phyloP scores from a whole-genome alignment of 35 echinoderm and acorn worm genomes.

The Holothuria glaberrima region DNA sequence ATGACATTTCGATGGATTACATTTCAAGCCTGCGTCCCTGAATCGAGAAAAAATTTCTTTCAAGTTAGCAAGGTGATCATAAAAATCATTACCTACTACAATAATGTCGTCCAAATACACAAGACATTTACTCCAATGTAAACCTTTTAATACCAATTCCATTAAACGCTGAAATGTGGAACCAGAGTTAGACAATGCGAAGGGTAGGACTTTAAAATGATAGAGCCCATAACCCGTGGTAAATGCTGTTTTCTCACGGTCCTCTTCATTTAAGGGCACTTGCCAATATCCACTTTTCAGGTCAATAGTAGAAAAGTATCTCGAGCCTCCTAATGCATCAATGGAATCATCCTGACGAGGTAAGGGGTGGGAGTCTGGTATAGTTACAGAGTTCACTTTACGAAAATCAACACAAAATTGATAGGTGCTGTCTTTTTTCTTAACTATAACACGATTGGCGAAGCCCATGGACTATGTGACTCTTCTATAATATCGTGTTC shows the following conservation, averaged over 20 bases:
- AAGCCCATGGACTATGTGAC: slow-evolving; percentile 40
- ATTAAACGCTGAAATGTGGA: slow-evolving; percentile 65
- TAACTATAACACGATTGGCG: slow-evolving; percentile 41
- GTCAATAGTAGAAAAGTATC: slow-evolving; percentile 59
- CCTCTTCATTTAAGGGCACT: slow-evolving; percentile 6
- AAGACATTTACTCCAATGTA: slow-evolving; percentile 51
- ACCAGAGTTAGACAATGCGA: slow-evolving; percentile 34
- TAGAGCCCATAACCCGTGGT: slow-evolving; percentile 43
- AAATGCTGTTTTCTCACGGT: slow-evolving; percentile 69
- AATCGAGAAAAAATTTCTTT: slow-evolving; percentile 52
- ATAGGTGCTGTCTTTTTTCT: slow-evolving; percentile 55
- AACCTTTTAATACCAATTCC: slow-evolving; percentile 56
- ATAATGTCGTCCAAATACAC: slow-evolving; percentile 61
- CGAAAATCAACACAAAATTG: slow-evolving; percentile 59
- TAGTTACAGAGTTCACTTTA: too few relatives aligned
- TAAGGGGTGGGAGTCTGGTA: slow-evolving; percentile 51
- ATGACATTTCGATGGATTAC: slow-evolving; percentile 61
- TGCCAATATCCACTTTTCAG: slow-evolving; percentile 64
- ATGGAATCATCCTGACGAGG: slow-evolving; percentile 58
- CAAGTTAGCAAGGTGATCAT: slow-evolving; percentile 52
- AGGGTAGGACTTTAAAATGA: slow-evolving; percentile 64
- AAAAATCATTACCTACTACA: slow-evolving; percentile 58
- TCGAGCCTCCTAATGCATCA: slow-evolving; percentile 36
- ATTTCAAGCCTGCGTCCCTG: slow-evolving; percentile 47
- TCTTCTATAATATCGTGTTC: slow-evolving; percentile 62